These are phyloP conservation scores for Todiramphus saurophagus DNA, from an alignment of 2,113 vertebrate species.

Conservation along the genomic window DNA sequence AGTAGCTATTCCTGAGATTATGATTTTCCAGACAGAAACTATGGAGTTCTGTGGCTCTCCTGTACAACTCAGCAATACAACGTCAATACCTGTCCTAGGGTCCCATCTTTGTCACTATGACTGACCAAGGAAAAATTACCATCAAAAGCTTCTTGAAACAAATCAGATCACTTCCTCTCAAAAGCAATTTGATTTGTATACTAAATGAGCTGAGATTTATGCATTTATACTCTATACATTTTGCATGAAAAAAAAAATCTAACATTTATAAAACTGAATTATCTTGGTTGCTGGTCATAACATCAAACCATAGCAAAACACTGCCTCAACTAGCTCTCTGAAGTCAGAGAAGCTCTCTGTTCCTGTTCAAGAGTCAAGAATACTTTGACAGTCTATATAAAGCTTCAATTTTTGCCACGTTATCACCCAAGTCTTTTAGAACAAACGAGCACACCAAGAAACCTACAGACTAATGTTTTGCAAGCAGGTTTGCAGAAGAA, in stretches of 20 bases:
- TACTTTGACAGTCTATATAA: not conserved
- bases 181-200: not conserved
- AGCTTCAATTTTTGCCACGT: not conserved
- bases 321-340: not conserved
- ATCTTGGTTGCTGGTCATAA: not conserved
- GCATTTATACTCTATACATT: not conserved
- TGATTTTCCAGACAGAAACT: not conserved
- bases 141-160: not conserved
- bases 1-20: not conserved
- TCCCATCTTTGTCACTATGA: not conserved
- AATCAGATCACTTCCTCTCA: not conserved
- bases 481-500: not conserved
- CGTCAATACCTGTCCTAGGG: not conserved
- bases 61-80: not conserved
- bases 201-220: not conserved
- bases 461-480: not conserved
- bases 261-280: not conserved
- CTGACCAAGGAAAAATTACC: not conserved
- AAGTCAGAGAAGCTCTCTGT: not conserved
- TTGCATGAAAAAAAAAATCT: not conserved
- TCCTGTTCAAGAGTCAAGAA: not conserved
- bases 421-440: not conserved
- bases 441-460: not conserved
- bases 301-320: not conserved
- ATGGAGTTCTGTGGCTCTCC: not conserved